Percentiles rank a stretch among this genome's conserved stretches.
Conservation (phyloP, 2,888 invertebrate species). For the Eucera pruinosa region DNA sequence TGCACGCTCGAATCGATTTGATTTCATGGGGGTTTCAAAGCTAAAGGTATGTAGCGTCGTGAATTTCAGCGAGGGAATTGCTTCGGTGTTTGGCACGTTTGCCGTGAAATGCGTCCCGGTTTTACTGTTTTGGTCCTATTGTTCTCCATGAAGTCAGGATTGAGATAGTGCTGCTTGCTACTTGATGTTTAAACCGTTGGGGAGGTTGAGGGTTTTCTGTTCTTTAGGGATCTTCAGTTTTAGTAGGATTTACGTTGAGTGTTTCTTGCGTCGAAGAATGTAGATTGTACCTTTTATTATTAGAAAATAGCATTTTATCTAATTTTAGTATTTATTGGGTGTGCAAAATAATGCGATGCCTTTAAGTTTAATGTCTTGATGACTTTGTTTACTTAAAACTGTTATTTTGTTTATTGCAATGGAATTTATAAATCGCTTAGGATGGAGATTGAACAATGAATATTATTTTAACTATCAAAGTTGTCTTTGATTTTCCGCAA, state of each 20-base stretch:
- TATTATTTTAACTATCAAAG: too few relatives aligned
- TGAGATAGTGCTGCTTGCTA: not conserved
- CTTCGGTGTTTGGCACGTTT: not conserved
- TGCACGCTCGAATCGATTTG: slow-evolving; percentile 4
- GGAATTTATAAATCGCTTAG: too few relatives aligned
- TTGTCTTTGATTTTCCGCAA: too few relatives aligned
- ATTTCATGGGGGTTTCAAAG: slow-evolving; percentile 8
- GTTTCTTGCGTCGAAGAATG: too few relatives aligned
- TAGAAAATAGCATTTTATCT: too few relatives aligned
- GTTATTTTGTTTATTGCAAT: too few relatives aligned
- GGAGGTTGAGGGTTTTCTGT: not conserved
- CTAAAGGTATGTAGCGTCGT: not conserved
- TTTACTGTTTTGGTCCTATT: not conserved
- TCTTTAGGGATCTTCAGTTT: not conserved
- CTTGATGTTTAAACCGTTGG: not conserved
- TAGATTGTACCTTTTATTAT: too few relatives aligned
- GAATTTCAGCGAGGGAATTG: slow-evolving; percentile 21
- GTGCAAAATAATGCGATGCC: too few relatives aligned
- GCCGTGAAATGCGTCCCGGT: not conserved
- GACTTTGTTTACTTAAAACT: too few relatives aligned
- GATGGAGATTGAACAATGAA: too few relatives aligned
- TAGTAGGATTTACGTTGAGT: not conserved
- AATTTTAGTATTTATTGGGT: too few relatives aligned
- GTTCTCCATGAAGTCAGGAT: not conserved
- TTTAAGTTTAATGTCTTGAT: too few relatives aligned